Percentiles rank a stretch among this genome's conserved stretches.
phyloP scores from a whole-genome alignment of 2,113 vertebrate species.

The Alethe diademata region DNA sequence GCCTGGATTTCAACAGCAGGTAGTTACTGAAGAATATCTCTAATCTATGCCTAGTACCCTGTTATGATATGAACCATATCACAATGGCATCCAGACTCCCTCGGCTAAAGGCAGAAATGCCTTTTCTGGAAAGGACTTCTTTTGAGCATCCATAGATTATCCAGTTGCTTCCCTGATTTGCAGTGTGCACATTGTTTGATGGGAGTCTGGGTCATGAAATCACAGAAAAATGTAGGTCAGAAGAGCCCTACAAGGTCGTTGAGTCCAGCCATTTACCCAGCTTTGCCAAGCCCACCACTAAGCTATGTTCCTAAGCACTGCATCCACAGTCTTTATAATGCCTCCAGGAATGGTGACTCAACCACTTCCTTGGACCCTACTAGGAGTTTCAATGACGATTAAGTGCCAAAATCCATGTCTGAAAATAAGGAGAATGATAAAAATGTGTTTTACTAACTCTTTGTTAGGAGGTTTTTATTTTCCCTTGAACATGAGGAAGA shows the following conservation, averaged over 20 bases:
- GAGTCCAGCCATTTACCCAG: neutral
- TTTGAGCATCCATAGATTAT: neutral
- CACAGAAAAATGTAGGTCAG: neutral
- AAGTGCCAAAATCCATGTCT: neutral
- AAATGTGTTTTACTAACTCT: neutral
- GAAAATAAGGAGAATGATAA: neutral
- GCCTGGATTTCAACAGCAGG: neutral
- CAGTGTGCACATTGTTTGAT: neutral
- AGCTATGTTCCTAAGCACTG: neutral
- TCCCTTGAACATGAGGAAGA: neutral
- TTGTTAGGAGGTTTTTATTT: neutral
- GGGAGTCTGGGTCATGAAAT: neutral
- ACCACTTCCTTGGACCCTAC: neutral
- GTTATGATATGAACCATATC: neutral
- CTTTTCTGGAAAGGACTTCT: neutral
- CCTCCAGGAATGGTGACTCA: neutral
- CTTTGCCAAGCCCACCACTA: no score
- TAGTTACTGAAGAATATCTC: neutral
- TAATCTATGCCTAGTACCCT: neutral
- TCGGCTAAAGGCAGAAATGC: accelerated
- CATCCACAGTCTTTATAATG: neutral
- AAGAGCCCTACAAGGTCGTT: neutral
- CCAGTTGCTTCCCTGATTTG: neutral
- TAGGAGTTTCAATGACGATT: neutral
- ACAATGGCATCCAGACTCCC: accelerated